Base-by-base conservation (phyloP, 2,797 vertebrate species). In the Acanthurus lineatus region DNA sequence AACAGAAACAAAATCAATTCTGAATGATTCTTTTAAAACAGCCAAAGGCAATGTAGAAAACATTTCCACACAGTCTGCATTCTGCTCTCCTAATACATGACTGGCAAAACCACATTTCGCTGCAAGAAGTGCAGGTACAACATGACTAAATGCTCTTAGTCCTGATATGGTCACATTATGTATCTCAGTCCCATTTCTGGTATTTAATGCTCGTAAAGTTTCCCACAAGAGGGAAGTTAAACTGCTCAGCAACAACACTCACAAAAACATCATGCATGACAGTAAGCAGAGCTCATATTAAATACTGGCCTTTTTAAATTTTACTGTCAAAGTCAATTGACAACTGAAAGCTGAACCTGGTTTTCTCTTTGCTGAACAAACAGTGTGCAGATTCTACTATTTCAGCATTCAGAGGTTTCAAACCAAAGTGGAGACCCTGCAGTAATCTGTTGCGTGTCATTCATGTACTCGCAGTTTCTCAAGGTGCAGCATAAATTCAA, bases 171-270 rank as follows among this genome's bases (percentile, higher is more conserved):
- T 25, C n/a, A 2, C 1, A 12, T 25, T 2, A 5, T 6, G 3
- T 16, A 35, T 48, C 63, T 42, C 35, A 16, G 57, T 32, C 48
- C 20, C 4, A 14, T 48, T 56, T 14, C 42, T 78, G 57, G 12
- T 3, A 47, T 65, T 52, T 14, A 61, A 17, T 2, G 52, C 54
- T 64, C 25, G 54, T 25, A 66, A 44, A 45, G 66, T 49, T 73
- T 51, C 32, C 49, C 12, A 48, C 47, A 61, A 58, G 53, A 73
- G 59, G 35, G 54, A 69, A 74, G 67, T 54, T 49, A 52, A 80
- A 62, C 40, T 52, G 59, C 49, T 74, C 48, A 10, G 68, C 35
- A 81, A 15, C 20, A 28, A 65, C 4, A 32, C 61, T 57, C 49
- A 32, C 19, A 25, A 40, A 70, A 4, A 38, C 66, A 28, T 58